Conservation (phyloP, 2,797 vertebrate genomes). For the Hippoglossus hippoglossus region DNA sequence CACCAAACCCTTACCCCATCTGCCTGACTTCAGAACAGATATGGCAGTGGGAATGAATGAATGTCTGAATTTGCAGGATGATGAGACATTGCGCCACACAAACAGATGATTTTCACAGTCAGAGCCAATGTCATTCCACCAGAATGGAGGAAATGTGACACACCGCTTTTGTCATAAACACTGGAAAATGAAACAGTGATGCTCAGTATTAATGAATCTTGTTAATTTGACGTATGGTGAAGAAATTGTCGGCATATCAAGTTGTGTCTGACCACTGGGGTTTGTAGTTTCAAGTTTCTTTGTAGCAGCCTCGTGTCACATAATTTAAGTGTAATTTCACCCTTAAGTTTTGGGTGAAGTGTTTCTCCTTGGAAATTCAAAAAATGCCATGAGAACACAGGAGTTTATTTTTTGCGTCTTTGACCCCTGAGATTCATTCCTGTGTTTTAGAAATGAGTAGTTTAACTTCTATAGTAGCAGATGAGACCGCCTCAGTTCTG, state of each 20-base stretch:
- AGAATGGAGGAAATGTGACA: neutral
- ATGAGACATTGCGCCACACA: no score
- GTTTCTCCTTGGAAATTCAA: no score
- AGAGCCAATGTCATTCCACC: no score
- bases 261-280: neutral
- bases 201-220: neutral
- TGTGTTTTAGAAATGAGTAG: neutral
- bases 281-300: neutral
- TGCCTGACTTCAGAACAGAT: no score
- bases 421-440: neutral
- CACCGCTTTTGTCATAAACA: neutral
- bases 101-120: no score
- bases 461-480: neutral
- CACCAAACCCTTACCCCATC: no score
- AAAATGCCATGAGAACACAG: no score
- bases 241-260: neutral
- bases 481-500: neutral
- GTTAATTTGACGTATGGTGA: neutral
- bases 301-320: neutral
- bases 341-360: no score
- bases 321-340: no score
- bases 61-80: no score
- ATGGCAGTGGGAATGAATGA: no score
- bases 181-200: neutral
- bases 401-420: neutral